Base-by-base conservation (phyloP, 2,888 invertebrate species). In the Dolomedes plantarius region DNA sequence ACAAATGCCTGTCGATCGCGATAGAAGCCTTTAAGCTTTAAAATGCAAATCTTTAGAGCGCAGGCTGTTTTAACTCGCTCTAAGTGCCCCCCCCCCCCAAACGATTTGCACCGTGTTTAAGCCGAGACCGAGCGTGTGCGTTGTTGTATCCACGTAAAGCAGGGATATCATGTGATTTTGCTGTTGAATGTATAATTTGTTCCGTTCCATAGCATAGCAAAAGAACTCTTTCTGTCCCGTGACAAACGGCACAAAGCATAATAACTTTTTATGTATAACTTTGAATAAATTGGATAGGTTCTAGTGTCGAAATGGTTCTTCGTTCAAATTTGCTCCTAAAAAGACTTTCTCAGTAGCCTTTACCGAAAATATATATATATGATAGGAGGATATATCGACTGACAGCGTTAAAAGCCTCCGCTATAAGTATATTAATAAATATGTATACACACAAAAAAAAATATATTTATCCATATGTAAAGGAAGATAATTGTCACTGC, bases 381-480 rank as follows among this genome's bases (percentile, higher is more conserved):
- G n/a, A 65, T 23, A 7, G 56, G 56, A 56, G 56, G 23, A 23
- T 23, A 23, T 2, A 23, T 56, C 56, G 9, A 9, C 36, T n/a
- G n/a, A n/a, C n/a, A n/a, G n/a, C n/a, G n/a, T n/a, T n/a, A n/a
- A n/a, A 36, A 36, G 5, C 36, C 23, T 2, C 46, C 23, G n/a
- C 5, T 56, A 19, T 56, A 56, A 56, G 56, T 56, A 56, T 56
- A 23, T 23, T 56, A 56, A 56, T 56, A 56, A 56, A 16, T 56
- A 56, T 56, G 23, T 56, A 56, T 56, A 56, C 56, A 56, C 19
- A 56, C 23, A 56, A 23, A 56, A 36, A 46, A 46, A 23, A 23
- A 81, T 81, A 75, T 69, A 75, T 81, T 75, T 74, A 69, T 81
- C 68, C 75, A 75, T 62, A 41, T 69, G 69, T 69, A 75, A 19